Conservation (phyloP, 53 echinoderm and acorn worm species). For the Echinometra lucunter region DNA sequence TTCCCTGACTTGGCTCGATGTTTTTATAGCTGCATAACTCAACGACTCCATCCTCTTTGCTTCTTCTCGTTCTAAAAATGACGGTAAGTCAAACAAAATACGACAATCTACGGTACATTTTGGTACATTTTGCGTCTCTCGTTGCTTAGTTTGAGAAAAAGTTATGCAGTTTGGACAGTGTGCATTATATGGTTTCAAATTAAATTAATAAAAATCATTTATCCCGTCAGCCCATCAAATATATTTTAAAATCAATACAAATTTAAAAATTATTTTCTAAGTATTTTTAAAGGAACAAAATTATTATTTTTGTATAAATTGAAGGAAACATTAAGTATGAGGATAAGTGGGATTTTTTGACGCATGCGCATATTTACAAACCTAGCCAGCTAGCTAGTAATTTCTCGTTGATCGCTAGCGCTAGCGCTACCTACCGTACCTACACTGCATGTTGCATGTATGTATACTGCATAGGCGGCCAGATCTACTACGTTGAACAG, state of each 20-base stretch:
- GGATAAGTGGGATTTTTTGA: constrained; percentile 19
- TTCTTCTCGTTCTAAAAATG: background rate
- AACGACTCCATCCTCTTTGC: constrained; percentile 84
- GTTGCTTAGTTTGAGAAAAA: constrained; percentile 78
- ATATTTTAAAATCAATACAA: background rate
- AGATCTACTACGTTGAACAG: background rate
- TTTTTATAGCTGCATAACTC: constrained; percentile 88
- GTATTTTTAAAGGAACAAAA: background rate
- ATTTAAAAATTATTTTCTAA: background rate
- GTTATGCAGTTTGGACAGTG: background rate
- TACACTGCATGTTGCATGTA: background rate
- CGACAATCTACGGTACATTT: background rate
- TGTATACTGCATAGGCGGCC: background rate
- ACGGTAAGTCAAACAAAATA: background rate
- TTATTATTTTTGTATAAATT: background rate
- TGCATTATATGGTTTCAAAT: background rate
- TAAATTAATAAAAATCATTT: background rate
- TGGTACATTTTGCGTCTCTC: constrained; percentile 70
- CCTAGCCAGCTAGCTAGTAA: background rate
- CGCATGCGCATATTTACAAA: constrained; percentile 49
- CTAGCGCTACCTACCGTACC: background rate
- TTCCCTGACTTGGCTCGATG: constrained; percentile 95
- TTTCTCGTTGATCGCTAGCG: background rate
- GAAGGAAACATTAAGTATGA: background rate
- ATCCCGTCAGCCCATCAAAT: background rate